These are phyloP conservation scores for Pterocles gutturalis DNA, from an alignment of 2,113 vertebrate genomes.

Conservation along the genomic window DNA sequence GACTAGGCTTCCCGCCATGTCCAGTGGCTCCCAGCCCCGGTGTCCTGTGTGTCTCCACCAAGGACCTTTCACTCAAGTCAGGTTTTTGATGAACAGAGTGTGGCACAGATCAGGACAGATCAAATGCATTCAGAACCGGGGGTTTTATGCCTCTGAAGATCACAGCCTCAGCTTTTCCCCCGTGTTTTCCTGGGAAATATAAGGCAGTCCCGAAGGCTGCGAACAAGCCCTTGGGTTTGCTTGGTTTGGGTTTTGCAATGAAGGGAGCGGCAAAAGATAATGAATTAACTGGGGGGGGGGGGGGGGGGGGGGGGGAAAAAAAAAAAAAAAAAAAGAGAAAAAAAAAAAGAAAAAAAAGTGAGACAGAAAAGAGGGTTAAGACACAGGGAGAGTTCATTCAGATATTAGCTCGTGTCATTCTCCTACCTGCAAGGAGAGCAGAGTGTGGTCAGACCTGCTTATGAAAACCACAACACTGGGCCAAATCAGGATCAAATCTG, in stretches of 20 bases:
- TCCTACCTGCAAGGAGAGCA: neutral
- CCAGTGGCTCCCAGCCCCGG: rapidly evolving
- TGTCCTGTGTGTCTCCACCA: neutral
- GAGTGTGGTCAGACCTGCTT: neutral
- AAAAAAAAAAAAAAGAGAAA: neutral
- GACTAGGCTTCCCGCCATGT: rapidly evolving
- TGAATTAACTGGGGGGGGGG: neutral
- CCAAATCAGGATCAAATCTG: neutral
- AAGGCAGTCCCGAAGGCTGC: neutral
- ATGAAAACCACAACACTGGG: neutral
- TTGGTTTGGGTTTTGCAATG: neutral
- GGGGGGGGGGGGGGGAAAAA: neutral
- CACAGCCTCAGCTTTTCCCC: neutral
- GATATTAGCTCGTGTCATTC: neutral
- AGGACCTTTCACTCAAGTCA: neutral
- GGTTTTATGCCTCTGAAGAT: neutral
- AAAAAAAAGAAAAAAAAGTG: rapidly evolving
- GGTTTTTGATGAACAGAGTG: neutral
- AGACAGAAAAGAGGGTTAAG: neutral
- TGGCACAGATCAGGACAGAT: neutral
- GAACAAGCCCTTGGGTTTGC: neutral
- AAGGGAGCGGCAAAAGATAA: neutral
- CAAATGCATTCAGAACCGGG: neutral
- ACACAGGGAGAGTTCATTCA: neutral
- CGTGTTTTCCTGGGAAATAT: rapidly evolving